Evolutionary conservation across 2,113 vertebrate species (phyloP).

Genomic region (Nothocercus julius): DNA sequence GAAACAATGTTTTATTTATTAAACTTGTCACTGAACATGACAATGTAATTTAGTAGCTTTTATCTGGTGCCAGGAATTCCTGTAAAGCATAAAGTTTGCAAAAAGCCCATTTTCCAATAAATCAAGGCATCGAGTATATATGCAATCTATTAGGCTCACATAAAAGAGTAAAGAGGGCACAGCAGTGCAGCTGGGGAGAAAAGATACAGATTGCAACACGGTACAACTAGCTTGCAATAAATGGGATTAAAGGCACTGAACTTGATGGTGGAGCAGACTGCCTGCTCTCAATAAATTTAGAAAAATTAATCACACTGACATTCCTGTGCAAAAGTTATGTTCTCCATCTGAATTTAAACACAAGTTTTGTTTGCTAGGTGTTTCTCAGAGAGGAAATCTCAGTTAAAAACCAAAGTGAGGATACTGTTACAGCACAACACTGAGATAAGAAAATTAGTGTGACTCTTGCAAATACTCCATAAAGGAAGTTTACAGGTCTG

Average conservation of each 20-base stretch:
- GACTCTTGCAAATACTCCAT: neutral
- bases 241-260: neutral
- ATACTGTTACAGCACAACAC: neutral
- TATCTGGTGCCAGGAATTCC: conserved; percentile 59
- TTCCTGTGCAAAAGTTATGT: neutral
- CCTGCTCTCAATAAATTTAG: neutral
- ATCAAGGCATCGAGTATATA: neutral
- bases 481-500: neutral
- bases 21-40: conserved; percentile 61
- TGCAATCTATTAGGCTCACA: neutral
- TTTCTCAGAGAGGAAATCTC: neutral
- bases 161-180: neutral
- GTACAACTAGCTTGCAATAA: neutral
- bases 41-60: conserved; percentile 68
- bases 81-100: conserved; percentile 42
- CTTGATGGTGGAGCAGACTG: neutral
- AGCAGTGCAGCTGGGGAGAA: neutral
- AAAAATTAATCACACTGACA: neutral
- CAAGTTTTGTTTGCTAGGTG: neutral
- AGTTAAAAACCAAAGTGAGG: neutral
- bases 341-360: neutral
- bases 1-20: conserved; percentile 67
- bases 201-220: neutral
- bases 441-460: fast-evolving
- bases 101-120: conserved; percentile 7